Evolutionary conservation across 2,113 vertebrate species (phyloP).

Genomic region (Lonchura striata): DNA sequence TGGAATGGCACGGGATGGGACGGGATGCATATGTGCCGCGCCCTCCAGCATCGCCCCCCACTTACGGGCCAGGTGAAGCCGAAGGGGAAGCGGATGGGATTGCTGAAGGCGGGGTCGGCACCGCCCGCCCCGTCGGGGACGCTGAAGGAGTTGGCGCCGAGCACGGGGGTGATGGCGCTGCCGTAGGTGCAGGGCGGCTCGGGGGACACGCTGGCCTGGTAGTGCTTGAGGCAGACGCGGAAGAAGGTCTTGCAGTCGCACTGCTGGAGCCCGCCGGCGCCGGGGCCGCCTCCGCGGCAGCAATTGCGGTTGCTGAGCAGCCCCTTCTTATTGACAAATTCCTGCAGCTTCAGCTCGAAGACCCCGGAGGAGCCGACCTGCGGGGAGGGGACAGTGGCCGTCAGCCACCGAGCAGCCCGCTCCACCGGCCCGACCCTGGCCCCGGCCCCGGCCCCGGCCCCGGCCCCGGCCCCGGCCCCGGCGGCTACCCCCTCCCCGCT

Average conservation of each 20-base stretch:
- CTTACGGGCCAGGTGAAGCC: conserved; percentile 99
- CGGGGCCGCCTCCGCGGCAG: conserved; percentile 81
- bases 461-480: not conserved
- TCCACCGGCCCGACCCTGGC: not conserved
- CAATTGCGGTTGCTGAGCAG: conserved; percentile 88
- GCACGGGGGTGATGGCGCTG: conserved; percentile 91
- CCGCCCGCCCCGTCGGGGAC: conserved; percentile 84
- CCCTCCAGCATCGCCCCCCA: not conserved
- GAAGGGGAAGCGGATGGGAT: conserved; percentile 91
- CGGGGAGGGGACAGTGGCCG: not conserved
- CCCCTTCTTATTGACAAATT: conserved; percentile 96
- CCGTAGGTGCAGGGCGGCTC: conserved; percentile 98
- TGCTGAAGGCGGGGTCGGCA: conserved; percentile 86
- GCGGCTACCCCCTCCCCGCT: not conserved
- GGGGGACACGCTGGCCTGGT: conserved; percentile 93
- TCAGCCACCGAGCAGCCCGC: not conserved
- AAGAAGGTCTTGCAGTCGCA: conserved; percentile 99
- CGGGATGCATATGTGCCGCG: not conserved
- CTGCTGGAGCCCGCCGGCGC: conserved; percentile 78
- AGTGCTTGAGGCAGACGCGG: conserved; percentile 96
- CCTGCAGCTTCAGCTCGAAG: conserved; percentile 97
- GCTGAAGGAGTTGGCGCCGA: conserved; percentile 95
- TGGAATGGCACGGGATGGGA: not conserved
- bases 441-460: no score
- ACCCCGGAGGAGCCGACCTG: conserved; percentile 91